phyloP scores from a whole-genome alignment of 1,140 invertebrate species.

The Trichonephila clavipes region DNA sequence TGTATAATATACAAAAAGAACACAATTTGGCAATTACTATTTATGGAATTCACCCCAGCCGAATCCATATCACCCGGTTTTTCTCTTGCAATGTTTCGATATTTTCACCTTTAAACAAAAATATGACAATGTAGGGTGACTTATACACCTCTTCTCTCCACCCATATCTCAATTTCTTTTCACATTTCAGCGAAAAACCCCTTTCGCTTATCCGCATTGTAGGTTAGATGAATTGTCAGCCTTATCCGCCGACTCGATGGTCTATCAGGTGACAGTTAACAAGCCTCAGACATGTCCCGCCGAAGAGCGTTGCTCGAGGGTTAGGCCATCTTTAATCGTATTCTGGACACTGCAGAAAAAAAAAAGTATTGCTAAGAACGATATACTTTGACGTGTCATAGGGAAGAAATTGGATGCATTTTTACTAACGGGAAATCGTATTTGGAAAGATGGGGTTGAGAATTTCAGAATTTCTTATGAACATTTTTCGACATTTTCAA shows the following conservation, averaged over 20 bases:
- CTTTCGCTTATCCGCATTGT: neutral
- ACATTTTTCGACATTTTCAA: too few relatives aligned
- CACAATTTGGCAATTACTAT: too few relatives aligned
- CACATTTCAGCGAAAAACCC: neutral
- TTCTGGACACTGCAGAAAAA: neutral
- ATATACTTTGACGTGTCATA: neutral
- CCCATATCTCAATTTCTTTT: slow-evolving; percentile 6
- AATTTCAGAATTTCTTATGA: neutral
- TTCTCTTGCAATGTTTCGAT: neutral
- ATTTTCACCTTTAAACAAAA: neutral
- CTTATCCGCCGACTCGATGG: slow-evolving; percentile 53
- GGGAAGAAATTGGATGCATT: neutral
- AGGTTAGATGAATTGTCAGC: slow-evolving; percentile 53
- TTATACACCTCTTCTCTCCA: neutral
- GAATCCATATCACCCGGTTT: too few relatives aligned
- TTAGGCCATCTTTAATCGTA: slow-evolving; percentile 24
- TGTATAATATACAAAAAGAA: too few relatives aligned
- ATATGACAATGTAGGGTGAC: neutral
- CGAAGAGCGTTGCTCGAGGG: neutral
- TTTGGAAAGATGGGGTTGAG: slow-evolving; percentile 19
- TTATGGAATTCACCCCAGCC: too few relatives aligned
- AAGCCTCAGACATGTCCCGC: slow-evolving; percentile 27
- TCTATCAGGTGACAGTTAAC: slow-evolving; percentile 52
- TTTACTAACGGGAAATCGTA: slow-evolving; percentile 53
- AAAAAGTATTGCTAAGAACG: neutral